Percentiles rank a stretch among this genome's conserved stretches.
These are phyloP conservation scores for Cancer borealis DNA, from an alignment of 2,888 invertebrate species.

Conservation along the genomic window DNA sequence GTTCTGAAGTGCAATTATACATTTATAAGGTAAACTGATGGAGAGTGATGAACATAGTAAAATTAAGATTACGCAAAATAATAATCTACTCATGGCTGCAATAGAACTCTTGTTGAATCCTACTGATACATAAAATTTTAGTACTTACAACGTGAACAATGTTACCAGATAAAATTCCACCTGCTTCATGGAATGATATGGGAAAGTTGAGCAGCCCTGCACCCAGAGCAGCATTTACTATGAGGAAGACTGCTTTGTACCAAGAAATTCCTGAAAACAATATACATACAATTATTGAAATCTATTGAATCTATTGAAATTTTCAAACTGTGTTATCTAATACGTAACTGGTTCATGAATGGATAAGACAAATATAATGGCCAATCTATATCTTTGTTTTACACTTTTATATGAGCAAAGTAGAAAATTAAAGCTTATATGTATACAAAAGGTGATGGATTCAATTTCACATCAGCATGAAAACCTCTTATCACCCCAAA, in stretches of 20 bases:
- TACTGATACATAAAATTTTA: neutral
- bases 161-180: conserved; percentile 76
- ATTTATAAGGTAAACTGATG: neutral
- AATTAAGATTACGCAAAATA: neutral
- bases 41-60: neutral
- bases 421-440: no score
- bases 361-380: neutral
- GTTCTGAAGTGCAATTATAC: neutral
- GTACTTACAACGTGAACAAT: conserved; percentile 73
- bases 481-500: no score
- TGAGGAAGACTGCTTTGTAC: conserved; percentile 79
- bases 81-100: neutral
- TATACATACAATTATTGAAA: neutral
- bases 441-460: no score
- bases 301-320: neutral
- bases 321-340: neutral
- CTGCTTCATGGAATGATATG: conserved; percentile 83
- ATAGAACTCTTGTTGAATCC: neutral
- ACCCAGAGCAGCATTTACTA: conserved; percentile 83
- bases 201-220: conserved; percentile 85
- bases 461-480: no score
- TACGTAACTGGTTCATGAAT: neutral
- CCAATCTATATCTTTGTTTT: no score
- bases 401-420: no score
- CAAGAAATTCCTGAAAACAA: conserved; percentile 73